These are phyloP conservation scores for Brienomyrus brachyistius DNA, from an alignment of 2,113 vertebrate species.

Conservation along the genomic window DNA sequence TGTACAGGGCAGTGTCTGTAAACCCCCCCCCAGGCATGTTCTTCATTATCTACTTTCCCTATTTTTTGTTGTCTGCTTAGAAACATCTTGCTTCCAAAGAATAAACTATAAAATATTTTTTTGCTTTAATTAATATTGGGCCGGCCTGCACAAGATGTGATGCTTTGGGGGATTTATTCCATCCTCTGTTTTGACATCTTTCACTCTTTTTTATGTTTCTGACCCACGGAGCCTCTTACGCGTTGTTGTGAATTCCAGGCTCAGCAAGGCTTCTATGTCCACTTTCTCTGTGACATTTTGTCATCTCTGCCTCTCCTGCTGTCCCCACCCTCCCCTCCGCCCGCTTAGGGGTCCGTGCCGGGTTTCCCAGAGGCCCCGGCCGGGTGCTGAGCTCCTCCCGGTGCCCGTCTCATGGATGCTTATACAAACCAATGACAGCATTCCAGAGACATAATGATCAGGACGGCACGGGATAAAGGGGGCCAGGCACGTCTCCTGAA, in stretches of 20 bases:
- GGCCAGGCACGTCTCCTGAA: background rate
- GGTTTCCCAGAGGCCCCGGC: slow-evolving; percentile 35
- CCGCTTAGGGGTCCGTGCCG: slow-evolving; percentile 28
- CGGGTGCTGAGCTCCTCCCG: slow-evolving; percentile 36
- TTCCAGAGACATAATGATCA: slow-evolving; percentile 45
- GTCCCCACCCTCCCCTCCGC: slow-evolving; percentile 28
- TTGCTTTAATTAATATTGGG: background rate
- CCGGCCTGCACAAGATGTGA: background rate
- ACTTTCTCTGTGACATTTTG: background rate
- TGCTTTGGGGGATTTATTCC: slow-evolving; percentile 27
- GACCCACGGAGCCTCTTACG: background rate
- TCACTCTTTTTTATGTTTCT: background rate
- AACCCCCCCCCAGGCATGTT: background rate
- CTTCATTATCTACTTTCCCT: background rate
- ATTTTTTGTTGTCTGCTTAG: background rate
- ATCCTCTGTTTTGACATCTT: background rate
- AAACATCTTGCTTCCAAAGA: background rate
- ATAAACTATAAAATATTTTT: background rate
- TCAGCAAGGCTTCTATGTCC: background rate
- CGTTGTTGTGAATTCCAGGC: background rate
- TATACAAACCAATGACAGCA: slow-evolving; percentile 52
- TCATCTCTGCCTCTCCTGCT: slow-evolving; percentile 40
- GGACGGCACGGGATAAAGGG: slow-evolving; percentile 25
- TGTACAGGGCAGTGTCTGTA: background rate
- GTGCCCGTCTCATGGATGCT: slow-evolving; percentile 36